Base-by-base conservation (phyloP, 1,140 invertebrate genomes). In the Andricus grossulariae region DNA sequence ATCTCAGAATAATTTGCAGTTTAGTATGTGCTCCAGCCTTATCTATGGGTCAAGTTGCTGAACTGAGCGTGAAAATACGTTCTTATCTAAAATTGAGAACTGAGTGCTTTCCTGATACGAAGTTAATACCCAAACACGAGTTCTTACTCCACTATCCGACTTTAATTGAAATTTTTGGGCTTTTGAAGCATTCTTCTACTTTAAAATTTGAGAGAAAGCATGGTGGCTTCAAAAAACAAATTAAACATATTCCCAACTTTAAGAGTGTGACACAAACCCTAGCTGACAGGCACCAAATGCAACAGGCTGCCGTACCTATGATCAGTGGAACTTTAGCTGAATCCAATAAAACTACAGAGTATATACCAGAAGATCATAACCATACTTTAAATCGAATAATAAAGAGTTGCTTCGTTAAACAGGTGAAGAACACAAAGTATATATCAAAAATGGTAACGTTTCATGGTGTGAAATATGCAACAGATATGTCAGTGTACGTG, bases 11-110 rank as follows among this genome's bases (percentile, higher is more conserved):
- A 55, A 74, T 76, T 19, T 16, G 25, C 19, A 54, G 15, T 15
- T 60, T 76, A 15, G 13, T 77, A 1, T 39, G 32, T 19, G 57
- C 70, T 50, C 73, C 73, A 21, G 50, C 72, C 19, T 21, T 80
- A 19, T 77, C 66, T 6, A n/a, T 49, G 13, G 73, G 75, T 49
- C 79, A 80, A 74, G 18, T 80, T 50, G 72, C 73, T 25, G 13
- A 75, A 13, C 18, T 80, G 39, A 39, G 66, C 21, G 32, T 10
- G 50, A 19, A 71, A 16, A 80, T 80, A 1, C 15, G 50, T 18
- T 45, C 5, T 25, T 80, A 80, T 52, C 71, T 75, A 50, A 0
- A 3, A 19, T 50, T 55, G 12, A 75, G 73, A 75, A 54, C 39
- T 45, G 10, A 75, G 11, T 51, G 50, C 39, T 74, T 66, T 50